Percentiles rank a stretch among this genome's conserved stretches.
Conservation (phyloP, 2,113 vertebrate species). For the Nyctereutes procyonoides region DNA sequence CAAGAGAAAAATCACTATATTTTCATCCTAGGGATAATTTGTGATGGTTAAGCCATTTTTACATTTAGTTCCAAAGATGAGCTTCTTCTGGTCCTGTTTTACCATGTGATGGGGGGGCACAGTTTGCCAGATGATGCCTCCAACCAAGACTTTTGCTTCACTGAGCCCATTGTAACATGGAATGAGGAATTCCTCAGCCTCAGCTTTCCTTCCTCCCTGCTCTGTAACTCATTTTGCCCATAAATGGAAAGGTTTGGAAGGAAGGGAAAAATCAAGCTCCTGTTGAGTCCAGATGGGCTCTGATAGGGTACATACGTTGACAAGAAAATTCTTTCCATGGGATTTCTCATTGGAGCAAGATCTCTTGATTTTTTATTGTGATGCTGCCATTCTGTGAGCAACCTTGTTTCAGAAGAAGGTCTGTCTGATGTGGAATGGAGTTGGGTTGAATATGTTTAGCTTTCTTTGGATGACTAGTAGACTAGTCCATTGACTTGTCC, state of each 20-base stretch:
- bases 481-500: too few relatives aligned
- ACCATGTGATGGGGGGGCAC: too few relatives aligned
- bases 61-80: background rate
- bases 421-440: background rate
- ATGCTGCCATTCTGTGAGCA: background rate
- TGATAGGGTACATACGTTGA: too few relatives aligned
- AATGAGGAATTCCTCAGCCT: background rate
- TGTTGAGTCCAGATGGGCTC: background rate
- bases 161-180: background rate
- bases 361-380: conserved; percentile 2
- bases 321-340: background rate
- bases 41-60: background rate
- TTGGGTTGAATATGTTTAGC: background rate
- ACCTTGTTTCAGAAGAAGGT: background rate
- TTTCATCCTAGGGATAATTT: background rate
- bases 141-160: background rate
- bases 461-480: background rate
- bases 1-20: background rate
- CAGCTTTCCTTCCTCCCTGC: background rate
- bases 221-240: background rate
- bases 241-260: background rate
- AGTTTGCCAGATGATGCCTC: too few relatives aligned
- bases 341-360: background rate
- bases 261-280: background rate
- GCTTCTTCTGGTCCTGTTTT: background rate